Evolutionary conservation across 1,140 invertebrate species (phyloP).

Genomic region (Piezodorus guildinii): DNA sequence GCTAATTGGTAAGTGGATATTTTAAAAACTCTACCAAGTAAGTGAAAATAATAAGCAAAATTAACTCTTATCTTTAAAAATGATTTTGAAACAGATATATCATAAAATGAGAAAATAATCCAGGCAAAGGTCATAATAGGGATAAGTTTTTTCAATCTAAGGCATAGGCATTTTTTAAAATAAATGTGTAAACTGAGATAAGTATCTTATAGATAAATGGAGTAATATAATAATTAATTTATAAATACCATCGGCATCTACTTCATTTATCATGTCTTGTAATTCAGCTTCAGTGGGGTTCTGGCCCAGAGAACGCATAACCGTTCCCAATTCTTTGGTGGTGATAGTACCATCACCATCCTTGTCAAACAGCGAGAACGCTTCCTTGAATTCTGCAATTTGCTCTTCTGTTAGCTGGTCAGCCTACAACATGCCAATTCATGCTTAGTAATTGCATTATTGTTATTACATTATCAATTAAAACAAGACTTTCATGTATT

Average conservation of each 20-base stretch:
- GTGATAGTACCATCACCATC: conserved; percentile 99
- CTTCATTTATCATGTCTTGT: conserved; percentile 99
- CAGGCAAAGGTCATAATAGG: too few relatives aligned
- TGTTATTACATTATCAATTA: background rate
- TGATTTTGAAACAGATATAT: too few relatives aligned
- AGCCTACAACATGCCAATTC: conserved; percentile 49
- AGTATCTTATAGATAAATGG: too few relatives aligned
- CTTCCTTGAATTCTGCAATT: conserved; percentile 98
- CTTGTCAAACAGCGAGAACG: conserved; percentile 98
- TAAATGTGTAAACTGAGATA: too few relatives aligned
- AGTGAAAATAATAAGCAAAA: too few relatives aligned
- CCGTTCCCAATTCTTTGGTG: conserved; percentile 98
- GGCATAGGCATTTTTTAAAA: too few relatives aligned
- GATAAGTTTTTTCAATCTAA: too few relatives aligned
- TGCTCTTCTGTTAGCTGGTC: conserved; percentile 97
- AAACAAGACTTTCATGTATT: too few relatives aligned
- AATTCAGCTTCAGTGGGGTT: conserved; percentile 99
- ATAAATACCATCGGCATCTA: conserved; percentile 90
- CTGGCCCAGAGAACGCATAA: conserved; percentile 96
- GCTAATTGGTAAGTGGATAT: too few relatives aligned
- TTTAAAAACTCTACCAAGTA: too few relatives aligned
- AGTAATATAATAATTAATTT: background rate
- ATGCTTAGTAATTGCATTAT: background rate
- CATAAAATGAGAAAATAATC: too few relatives aligned
- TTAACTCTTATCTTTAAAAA: too few relatives aligned